These are phyloP conservation scores for Cyprinodon variegatus DNA, from an alignment of 2,113 vertebrate genomes.

Conservation along the genomic window DNA sequence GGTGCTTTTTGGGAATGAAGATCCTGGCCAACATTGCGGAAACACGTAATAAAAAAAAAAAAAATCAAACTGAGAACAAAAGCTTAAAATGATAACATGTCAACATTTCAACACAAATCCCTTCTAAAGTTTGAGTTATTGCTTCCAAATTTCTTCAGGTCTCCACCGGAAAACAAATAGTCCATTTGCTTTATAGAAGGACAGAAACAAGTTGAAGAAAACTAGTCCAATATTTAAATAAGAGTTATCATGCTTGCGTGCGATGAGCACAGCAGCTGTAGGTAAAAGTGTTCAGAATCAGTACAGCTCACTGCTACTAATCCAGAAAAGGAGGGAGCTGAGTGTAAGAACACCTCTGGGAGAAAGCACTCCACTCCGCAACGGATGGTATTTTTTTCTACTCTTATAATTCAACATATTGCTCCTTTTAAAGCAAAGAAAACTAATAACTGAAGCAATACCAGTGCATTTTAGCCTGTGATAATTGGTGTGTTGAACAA, in stretches of 20 bases:
- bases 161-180: conserved; percentile 50
- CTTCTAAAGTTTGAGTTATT: neutral
- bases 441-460: neutral
- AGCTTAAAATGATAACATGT: conserved; percentile 6
- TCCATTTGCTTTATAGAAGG: conserved; percentile 40
- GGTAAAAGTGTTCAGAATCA: conserved; percentile 35
- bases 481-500: neutral
- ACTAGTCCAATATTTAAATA: conserved; percentile 25
- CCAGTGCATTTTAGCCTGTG: conserved; percentile 1
- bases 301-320: conserved; percentile 46
- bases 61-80: conserved; percentile 9
- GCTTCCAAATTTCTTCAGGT: conserved; percentile 11
- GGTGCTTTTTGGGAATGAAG: conserved; percentile 98
- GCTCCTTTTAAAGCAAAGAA: conserved; percentile 28
- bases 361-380: conserved; percentile 37
- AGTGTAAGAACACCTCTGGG: conserved; percentile 35
- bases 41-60: conserved; percentile 16
- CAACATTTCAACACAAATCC: neutral
- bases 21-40: conserved; percentile 84
- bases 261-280: conserved; percentile 47
- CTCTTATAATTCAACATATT: conserved; percentile 24
- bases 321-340: conserved; percentile 22
- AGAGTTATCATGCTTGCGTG: neutral
- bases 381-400: conserved; percentile 19
- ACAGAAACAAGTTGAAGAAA: conserved; percentile 31